Evolutionary conservation across 2,113 vertebrate genomes (phyloP).

Genomic region (Oncorhynchus keta): DNA sequence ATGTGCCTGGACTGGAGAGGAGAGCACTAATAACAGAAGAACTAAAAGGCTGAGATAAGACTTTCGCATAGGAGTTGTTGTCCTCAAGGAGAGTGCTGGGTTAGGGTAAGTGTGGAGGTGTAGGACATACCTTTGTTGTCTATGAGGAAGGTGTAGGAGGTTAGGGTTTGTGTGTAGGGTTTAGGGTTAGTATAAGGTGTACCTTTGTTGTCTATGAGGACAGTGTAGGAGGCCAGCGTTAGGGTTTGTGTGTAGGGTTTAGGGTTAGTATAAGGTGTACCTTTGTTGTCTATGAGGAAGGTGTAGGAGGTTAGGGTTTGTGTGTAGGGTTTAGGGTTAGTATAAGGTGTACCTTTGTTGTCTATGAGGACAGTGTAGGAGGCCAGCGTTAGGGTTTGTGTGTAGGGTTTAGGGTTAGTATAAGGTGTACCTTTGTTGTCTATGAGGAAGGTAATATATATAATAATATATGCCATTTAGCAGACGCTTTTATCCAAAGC

Average conservation of each 20-base stretch:
- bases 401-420: slow-evolving; percentile 1
- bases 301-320: slow-evolving; percentile 82
- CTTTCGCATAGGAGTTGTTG: too few species aligned
- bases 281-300: slow-evolving; percentile 98
- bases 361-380: slow-evolving; percentile 1
- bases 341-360: slow-evolving; percentile 8
- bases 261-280: slow-evolving; percentile 59
- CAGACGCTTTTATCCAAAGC: too few species aligned
- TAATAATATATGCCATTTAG: too few species aligned
- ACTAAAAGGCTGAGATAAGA: not conserved
- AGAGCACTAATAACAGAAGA: not conserved
- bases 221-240: slow-evolving; percentile 57
- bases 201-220: too few species aligned
- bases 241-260: not conserved
- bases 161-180: not conserved
- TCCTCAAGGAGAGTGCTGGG: not conserved
- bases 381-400: slow-evolving; percentile 53
- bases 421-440: slow-evolving; percentile 91
- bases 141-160: slow-evolving; percentile 10
- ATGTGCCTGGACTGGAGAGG: too few species aligned
- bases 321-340: slow-evolving; percentile 1
- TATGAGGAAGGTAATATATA: too few species aligned
- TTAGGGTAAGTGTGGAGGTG: not conserved
- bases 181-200: slow-evolving; percentile 12
- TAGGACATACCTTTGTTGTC: slow-evolving; percentile 9